These are phyloP conservation scores for Periophthalmodon schlosseri DNA, from an alignment of 2,113 vertebrate species.

Conservation along the genomic window DNA sequence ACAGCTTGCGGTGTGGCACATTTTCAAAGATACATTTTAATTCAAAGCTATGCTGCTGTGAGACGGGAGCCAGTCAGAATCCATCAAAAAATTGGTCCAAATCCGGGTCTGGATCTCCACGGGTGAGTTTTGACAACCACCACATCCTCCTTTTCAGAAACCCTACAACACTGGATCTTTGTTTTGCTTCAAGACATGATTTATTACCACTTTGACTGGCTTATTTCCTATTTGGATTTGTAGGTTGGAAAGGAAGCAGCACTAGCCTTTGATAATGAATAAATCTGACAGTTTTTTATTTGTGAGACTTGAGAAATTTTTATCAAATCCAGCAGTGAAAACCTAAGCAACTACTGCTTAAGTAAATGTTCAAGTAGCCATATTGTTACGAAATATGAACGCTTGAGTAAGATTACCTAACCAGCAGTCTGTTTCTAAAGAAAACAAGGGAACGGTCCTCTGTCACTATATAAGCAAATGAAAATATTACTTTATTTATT, in stretches of 20 bases:
- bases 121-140: slow-evolving; percentile 71
- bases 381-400: slow-evolving; percentile 24
- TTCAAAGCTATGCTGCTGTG: slow-evolving; percentile 61
- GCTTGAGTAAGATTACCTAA: neutral
- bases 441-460: neutral
- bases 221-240: slow-evolving; percentile 51
- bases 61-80: slow-evolving; percentile 67
- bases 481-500: neutral
- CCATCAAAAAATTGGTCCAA: slow-evolving; percentile 48
- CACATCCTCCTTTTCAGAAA: slow-evolving; percentile 73
- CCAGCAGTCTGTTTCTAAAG: neutral
- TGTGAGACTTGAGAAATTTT: slow-evolving; percentile 44
- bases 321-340: slow-evolving; percentile 49
- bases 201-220: slow-evolving; percentile 62
- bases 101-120: slow-evolving; percentile 63
- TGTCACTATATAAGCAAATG: neutral
- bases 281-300: slow-evolving; percentile 61
- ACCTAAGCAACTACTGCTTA: slow-evolving; percentile 37
- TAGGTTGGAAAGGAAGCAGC: slow-evolving; percentile 68
- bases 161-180: slow-evolving; percentile 62
- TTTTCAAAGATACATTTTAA: slow-evolving; percentile 50
- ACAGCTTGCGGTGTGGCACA: slow-evolving; percentile 25
- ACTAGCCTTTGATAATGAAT: slow-evolving; percentile 63
- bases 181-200: slow-evolving; percentile 58
- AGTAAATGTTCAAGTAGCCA: slow-evolving; percentile 33